Base-by-base conservation (phyloP, 2,888 invertebrate species). In the Corythucha ciliata region DNA sequence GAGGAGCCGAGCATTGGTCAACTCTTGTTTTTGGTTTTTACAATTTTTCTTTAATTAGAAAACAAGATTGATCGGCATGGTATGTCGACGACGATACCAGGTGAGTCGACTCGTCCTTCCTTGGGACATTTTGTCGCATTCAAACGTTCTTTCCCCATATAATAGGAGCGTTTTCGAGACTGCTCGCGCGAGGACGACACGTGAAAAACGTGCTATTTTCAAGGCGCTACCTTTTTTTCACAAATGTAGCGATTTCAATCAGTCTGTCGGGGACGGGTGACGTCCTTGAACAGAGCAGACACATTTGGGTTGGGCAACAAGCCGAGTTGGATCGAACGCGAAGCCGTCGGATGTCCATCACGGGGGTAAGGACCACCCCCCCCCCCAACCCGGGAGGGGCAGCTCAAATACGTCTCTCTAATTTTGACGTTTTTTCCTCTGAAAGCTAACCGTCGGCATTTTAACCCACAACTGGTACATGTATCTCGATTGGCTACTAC, bases 401-500 rank as follows among this genome's bases (percentile, higher is more conserved):
- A 29, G 29, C 10, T 8, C 8, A 29, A 29, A 10, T 10, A 10
- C 12, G 8, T 29, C 29, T 29, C 10, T 8, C 29, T 12, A 12
- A 10, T 29, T 12, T 10, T 12, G 12, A 29, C 29, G 8, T 29
- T 12, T 29, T 29, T 29, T 29, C n/a, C n/a, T n/a, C n/a, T n/a
- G n/a, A n/a, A n/a, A 49, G 49, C 22, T 79, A 40, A 75, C 81
- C 3, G 78, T 88, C 4, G 92, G 91, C 21, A 67, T 84, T 7
- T 71, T 88, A 24, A 84, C 85, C 63, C 93, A 93, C 66, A 79
- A 80, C 65, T 92, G 91, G 89, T 93, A 93, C 66, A 74, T 76
- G 52, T 72, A 78, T 57, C 69, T 93, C 52, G 92, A 92, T 64
- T 72, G 70, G 61, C 69, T 74, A 57, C 68, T 88, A 29, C 80